Base-by-base conservation (phyloP, 2,113 vertebrate genomes). In the Elgaria multicarinata region DNA sequence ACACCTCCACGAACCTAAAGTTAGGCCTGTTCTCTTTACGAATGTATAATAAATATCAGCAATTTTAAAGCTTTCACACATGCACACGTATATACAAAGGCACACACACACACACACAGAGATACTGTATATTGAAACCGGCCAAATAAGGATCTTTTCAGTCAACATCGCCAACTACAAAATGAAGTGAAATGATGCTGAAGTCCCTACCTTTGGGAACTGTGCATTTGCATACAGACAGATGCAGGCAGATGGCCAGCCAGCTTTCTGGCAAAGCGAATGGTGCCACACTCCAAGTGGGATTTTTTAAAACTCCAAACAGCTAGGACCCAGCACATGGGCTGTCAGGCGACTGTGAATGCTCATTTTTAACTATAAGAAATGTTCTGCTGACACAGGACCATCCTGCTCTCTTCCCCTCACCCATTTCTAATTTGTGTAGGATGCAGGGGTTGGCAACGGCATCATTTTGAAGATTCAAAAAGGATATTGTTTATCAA, bases 211-310 rank as follows among this genome's bases (percentile, higher is more conserved):
- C 92, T 93, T 55, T 91, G 92, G 94, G 93, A 94, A 64, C 62
- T 66, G 55, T 90, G 78, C 87, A 90, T 95, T 87, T 89, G 87
- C 92, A 92, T 18, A 92, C 91, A 95, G 92, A 86, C 64, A 93
- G 87, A 91, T 87, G 89, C 69, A 91, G 94, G 93, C 95, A 94
- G 91, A 91, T 93, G 88, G 92, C 94, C 93, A 94, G 90, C 31
- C 0, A 33, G 0, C 93, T 90, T 95, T 67, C 90, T 94, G 93
- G 94, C 92, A 20, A 1, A 87, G 55, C 89, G 46, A 92, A 44
- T n/a, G 85, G 81, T 91, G 75, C 44, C 89, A 0, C 1, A 71
- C 89, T 94, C 85, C 94, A 90, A 9, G n/a, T 67, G 93, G 90
- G 95, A 94, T 53, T 85, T 93, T 53, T 83, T 93, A 93, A 5